phyloP scores from a whole-genome alignment of 2,113 vertebrate species.

The Misgurnus mizolepis region DNA sequence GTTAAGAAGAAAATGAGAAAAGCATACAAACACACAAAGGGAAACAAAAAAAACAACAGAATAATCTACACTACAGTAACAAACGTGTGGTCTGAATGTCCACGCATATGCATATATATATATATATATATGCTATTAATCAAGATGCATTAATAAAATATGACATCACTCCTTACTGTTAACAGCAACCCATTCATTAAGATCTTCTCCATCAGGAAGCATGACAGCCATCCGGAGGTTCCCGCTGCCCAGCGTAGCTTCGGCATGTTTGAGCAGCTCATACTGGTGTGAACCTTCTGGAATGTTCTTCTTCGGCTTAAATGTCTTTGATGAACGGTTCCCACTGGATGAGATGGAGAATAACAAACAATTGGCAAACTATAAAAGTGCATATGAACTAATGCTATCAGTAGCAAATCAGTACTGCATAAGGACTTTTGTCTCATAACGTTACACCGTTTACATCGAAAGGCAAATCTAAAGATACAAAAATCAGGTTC shows the following conservation, averaged over 20 bases:
- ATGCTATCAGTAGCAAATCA: not conserved
- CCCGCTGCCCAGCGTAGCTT: slow-evolving; percentile 91
- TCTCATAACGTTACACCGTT: not conserved
- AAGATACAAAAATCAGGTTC: not conserved
- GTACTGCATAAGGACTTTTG: not conserved
- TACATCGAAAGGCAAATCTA: not conserved
- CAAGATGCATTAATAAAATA: not conserved
- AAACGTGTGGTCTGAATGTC: not conserved
- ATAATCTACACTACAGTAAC: not conserved
- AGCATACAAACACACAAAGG: not conserved
- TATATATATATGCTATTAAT: too few species aligned
- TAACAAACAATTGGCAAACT: not conserved
- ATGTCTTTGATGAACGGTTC: slow-evolving; percentile 89
- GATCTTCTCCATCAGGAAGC: slow-evolving; percentile 92
- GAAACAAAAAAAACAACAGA: not conserved
- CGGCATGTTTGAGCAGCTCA: slow-evolving; percentile 91
- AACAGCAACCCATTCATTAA: slow-evolving; percentile 95
- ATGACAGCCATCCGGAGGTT: slow-evolving; percentile 93
- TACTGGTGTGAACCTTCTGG: slow-evolving; percentile 95
- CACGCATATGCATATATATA: not conserved
- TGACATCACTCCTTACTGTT: slow-evolving; percentile 82
- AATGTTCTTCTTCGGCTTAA: slow-evolving; percentile 97
- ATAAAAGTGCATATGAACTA: not conserved
- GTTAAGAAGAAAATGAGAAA: not conserved
- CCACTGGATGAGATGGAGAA: slow-evolving; percentile 68